These are phyloP conservation scores for Passer domesticus DNA, from an alignment of 2,113 vertebrate species.

Conservation along the genomic window DNA sequence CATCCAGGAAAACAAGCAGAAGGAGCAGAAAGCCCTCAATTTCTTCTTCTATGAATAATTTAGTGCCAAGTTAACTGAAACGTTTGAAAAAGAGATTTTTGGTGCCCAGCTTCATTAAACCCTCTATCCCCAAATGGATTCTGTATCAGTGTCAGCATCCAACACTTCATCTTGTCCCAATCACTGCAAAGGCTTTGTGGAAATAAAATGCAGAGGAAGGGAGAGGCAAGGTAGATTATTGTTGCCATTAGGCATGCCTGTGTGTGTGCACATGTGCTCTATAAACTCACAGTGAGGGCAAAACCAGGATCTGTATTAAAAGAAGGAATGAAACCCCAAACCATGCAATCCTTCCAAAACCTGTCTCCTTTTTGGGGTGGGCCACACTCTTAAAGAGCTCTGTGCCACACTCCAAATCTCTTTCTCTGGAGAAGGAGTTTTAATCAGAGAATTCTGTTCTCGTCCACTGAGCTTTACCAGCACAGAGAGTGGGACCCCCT, in stretches of 20 bases:
- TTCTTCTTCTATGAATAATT: slow-evolving; percentile 57
- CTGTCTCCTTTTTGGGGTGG: neutral
- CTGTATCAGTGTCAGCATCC: slow-evolving; percentile 34
- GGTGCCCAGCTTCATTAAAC: slow-evolving; percentile 53
- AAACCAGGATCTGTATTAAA: neutral
- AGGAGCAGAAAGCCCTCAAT: slow-evolving; percentile 10
- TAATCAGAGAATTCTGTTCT: neutral
- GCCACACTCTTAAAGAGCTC: rapidly evolving
- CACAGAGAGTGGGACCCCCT: slow-evolving; percentile 32
- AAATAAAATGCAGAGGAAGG: slow-evolving; percentile 42
- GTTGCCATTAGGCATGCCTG: neutral
- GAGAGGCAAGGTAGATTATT: neutral
- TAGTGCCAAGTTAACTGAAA: slow-evolving; percentile 55
- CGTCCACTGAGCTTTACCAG: slow-evolving; percentile 4
- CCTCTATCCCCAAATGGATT: slow-evolving; percentile 34
- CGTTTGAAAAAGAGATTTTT: slow-evolving; percentile 29
- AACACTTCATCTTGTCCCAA: slow-evolving; percentile 25
- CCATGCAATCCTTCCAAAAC: neutral
- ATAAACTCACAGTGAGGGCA: neutral
- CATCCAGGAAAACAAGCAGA: neutral
- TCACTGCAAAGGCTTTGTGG: slow-evolving; percentile 26
- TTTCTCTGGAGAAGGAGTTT: neutral
- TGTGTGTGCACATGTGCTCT: neutral
- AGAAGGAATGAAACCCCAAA: neutral
- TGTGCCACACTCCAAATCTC: neutral